Percentiles rank a stretch among this genome's conserved stretches.
Evolutionary conservation across 2,888 invertebrate genomes (phyloP).

Genomic region (Sinelater perroti): DNA sequence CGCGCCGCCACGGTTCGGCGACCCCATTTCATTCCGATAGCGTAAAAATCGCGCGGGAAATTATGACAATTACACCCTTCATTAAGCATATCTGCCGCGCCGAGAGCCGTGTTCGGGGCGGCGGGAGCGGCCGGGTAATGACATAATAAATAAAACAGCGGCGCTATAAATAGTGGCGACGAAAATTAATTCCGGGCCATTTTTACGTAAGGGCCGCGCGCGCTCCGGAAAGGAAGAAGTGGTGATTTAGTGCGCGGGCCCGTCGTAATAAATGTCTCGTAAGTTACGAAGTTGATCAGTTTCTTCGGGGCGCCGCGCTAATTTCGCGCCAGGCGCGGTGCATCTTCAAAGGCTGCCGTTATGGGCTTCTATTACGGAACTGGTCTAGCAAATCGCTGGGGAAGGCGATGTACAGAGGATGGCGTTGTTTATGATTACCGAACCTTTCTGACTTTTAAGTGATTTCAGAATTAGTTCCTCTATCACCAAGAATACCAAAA

Average conservation of each 20-base stretch:
- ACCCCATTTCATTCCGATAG: neutral
- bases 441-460: too few relatives aligned
- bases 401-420: too few relatives aligned
- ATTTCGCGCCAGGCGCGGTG: constrained; percentile 25
- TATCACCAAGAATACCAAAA: too few relatives aligned
- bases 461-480: too few relatives aligned
- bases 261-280: constrained; percentile 53
- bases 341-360: constrained; percentile 20
- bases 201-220: constrained; percentile 49
- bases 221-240: constrained; percentile 50
- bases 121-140: constrained; percentile 36
- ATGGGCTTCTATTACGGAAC: too few relatives aligned
- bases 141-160: constrained; percentile 44
- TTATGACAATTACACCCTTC: constrained; percentile 12
- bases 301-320: constrained; percentile 27
- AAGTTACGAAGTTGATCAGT: constrained; percentile 55
- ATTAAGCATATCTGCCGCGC: neutral
- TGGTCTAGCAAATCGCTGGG: too few relatives aligned
- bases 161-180: constrained; percentile 39
- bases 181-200: constrained; percentile 52
- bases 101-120: constrained; percentile 13
- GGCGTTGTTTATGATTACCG: too few relatives aligned
- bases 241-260: constrained; percentile 51
- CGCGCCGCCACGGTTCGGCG: too few relatives aligned
- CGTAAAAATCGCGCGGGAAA: too few relatives aligned